Percentiles rank a stretch among this genome's conserved stretches.
Conservation (phyloP, 2,113 vertebrate species). For the Pardalotus punctatus region DNA sequence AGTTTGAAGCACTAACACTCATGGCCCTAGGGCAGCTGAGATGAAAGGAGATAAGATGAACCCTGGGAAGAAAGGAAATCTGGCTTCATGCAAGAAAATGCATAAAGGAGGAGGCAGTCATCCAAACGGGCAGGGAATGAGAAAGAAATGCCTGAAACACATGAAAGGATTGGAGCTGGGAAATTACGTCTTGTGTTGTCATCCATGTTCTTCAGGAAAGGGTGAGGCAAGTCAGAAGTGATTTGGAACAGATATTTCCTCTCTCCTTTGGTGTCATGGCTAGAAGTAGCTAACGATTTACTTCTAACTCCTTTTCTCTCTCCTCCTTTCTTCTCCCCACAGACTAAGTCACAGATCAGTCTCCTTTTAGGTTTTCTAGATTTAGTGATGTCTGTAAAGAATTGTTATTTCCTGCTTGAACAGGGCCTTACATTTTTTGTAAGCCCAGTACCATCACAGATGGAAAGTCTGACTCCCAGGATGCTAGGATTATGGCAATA, state of each 20-base stretch:
- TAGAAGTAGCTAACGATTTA: not conserved
- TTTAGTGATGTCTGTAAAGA: not conserved
- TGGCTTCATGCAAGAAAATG: not conserved
- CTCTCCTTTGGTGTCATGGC: not conserved
- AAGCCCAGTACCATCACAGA: rapidly evolving
- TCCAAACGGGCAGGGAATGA: not conserved
- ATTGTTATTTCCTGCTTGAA: not conserved
- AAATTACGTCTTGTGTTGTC: not conserved
- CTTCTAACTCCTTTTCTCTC: not conserved
- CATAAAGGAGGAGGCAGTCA: not conserved
- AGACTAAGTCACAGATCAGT: not conserved
- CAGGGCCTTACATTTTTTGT: not conserved
- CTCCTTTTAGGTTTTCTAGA: not conserved
- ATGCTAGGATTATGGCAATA: not conserved
- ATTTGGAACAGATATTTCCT: not conserved
- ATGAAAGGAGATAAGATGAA: not conserved
- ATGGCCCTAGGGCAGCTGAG: not conserved
- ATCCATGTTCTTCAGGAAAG: not conserved
- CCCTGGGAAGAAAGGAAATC: not conserved
- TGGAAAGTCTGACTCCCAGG: not conserved
- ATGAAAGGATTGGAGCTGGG: not conserved
- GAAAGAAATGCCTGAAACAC: not conserved
- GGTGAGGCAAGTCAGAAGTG: not conserved
- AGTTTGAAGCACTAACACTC: not conserved
- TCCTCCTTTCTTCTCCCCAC: not conserved